Evolutionary conservation across 2,797 vertebrate species (phyloP).

Genomic region (Eospalax fontanierii): DNA sequence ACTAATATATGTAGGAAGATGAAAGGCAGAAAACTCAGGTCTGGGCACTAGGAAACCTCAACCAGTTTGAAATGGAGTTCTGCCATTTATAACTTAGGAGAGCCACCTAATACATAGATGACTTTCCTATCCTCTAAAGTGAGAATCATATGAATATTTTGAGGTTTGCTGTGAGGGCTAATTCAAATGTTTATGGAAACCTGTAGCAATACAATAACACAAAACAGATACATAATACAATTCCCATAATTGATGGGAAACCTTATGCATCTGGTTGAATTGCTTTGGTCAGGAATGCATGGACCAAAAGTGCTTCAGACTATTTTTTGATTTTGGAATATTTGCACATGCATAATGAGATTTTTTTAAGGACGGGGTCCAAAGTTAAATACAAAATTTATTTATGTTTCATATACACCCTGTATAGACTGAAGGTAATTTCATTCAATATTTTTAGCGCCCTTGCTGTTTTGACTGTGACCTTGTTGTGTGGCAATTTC

Average conservation of each 20-base stretch:
- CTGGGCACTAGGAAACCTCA: not conserved
- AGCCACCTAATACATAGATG: not conserved
- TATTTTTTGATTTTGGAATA: not conserved
- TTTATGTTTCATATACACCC: not conserved
- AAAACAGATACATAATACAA: not conserved
- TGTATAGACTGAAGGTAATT: not conserved
- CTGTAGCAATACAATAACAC: not conserved
- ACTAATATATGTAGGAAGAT: not conserved
- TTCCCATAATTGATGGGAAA: not conserved
- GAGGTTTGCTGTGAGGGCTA: not conserved
- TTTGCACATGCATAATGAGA: not conserved
- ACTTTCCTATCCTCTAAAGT: not conserved
- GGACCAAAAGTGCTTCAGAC: not conserved
- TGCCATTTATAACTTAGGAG: not conserved
- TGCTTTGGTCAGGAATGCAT: not conserved
- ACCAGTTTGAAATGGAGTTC: too few species aligned
- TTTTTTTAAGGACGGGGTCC: not conserved
- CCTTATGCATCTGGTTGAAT: not conserved
- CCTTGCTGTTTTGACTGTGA: not conserved
- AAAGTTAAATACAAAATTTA: not conserved
- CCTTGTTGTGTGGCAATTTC: too few species aligned
- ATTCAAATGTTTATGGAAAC: conserved; percentile 10
- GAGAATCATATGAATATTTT: not conserved
- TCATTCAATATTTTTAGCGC: not conserved
- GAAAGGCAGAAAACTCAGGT: not conserved